Base-by-base conservation (phyloP, 2,888 invertebrate genomes). In the Mythimna impura region DNA sequence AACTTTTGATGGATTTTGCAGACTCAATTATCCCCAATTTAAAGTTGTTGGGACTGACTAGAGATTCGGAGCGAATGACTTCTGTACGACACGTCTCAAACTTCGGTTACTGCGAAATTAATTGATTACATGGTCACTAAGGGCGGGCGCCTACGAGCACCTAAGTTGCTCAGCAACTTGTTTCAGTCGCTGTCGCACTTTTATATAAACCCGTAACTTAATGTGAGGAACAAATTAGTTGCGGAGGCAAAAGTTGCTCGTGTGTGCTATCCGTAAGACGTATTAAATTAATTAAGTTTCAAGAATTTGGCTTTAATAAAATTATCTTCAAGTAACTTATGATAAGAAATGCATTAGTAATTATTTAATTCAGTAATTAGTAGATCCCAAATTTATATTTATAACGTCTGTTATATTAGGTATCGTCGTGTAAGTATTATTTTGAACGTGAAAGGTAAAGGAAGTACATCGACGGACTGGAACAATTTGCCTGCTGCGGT, bases 1-100 rank as follows among this genome's bases (percentile, higher is more conserved):
- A 86, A 82, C 57, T 82, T 86, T 76, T 78, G 66, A 83, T 83
- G 62, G 77, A 57, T 73, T 86, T 78, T 58, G 52, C 43, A 68
- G 66, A 84, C 67, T 83, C 79, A 78, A 81, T 80, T 81, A 81
- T 63, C 61, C 25, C 36, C 63, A 72, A 80, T 78, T 75, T 71
- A 74, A 86, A 81, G 80, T 80, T 66, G 58, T 67, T 36, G 34
- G 72, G 57, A 65, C 20, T 40, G 55, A 63, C 70, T 60, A 47
- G 25, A 60, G 30, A 55, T 70, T 68, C 34, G 55, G 55, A 54
- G 30, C 64, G 52, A 70, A 61, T 72, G 70, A 75, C 71, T 73
- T 80, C 40, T 66, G 43, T 64, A 63, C 30, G 65, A 47, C 20
- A 75, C 73, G 79, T 63, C 57, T 52, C 40, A n/a, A 81, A 83